phyloP scores from a whole-genome alignment of 1,140 invertebrate genomes.

The Radopholus similis region DNA sequence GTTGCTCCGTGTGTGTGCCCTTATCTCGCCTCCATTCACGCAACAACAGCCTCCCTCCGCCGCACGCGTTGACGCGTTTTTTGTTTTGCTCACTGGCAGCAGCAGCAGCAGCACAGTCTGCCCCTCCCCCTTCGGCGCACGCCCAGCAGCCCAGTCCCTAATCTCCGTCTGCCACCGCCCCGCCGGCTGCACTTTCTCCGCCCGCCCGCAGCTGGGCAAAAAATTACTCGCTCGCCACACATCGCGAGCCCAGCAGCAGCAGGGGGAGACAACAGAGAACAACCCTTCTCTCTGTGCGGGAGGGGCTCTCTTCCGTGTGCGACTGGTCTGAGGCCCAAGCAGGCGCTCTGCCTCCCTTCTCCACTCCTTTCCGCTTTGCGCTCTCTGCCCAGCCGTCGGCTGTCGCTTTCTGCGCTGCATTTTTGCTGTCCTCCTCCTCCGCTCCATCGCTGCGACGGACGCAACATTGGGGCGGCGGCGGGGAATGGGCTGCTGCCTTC shows the following conservation, averaged over 20 bases:
- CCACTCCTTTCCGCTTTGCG: background rate
- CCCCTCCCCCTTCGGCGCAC: background rate
- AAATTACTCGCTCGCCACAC: background rate
- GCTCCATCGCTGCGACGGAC: background rate
- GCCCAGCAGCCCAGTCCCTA: background rate
- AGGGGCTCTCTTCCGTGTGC: background rate
- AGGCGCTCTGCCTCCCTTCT: background rate
- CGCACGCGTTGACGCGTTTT: background rate
- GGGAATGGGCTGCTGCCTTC: too few relatives aligned
- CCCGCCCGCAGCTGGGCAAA: too few relatives aligned
- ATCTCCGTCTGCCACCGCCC: background rate
- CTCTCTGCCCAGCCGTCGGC: background rate
- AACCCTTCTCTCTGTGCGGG: background rate
- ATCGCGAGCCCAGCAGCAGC: background rate
- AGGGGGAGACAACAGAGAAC: background rate
- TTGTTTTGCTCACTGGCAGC: background rate
- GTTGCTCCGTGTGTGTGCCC: background rate
- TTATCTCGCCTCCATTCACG: background rate
- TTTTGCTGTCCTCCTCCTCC: background rate
- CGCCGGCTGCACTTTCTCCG: background rate
- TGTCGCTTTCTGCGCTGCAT: background rate
- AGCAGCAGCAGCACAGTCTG: too few relatives aligned
- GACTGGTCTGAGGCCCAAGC: background rate
- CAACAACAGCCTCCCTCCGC: background rate
- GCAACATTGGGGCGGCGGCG: too few relatives aligned